Percentiles rank a stretch among this genome's conserved stretches.
These are phyloP conservation scores for Corythucha ciliata DNA, from an alignment of 2,888 invertebrate genomes.

Conservation along the genomic window DNA sequence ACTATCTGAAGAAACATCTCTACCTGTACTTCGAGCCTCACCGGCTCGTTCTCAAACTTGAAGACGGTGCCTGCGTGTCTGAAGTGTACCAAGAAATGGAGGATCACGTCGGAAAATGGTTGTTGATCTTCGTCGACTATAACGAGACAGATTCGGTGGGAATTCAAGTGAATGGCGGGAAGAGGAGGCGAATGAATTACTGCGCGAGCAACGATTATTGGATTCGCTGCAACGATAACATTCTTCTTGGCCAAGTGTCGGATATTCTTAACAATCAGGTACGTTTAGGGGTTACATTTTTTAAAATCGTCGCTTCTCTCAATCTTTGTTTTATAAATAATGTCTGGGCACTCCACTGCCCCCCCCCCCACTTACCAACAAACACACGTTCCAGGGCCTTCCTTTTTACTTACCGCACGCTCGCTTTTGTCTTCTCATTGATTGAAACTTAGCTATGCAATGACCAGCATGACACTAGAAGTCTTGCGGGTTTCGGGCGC, in stretches of 20 bases:
- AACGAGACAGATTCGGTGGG: slow-evolving; percentile 12
- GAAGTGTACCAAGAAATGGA: slow-evolving; percentile 19
- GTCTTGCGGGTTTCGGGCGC: too few relatives aligned
- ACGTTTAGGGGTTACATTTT: too few relatives aligned
- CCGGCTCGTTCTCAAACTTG: slow-evolving; percentile 19
- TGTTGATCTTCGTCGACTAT: slow-evolving; percentile 18
- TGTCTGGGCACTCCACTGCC: too few relatives aligned
- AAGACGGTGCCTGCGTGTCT: slow-evolving; percentile 1
- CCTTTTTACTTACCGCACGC: too few relatives aligned
- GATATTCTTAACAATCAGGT: neutral
- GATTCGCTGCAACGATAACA: slow-evolving; percentile 15
- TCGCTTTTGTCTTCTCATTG: too few relatives aligned
- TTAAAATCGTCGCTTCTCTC: too few relatives aligned
- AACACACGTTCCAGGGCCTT: too few relatives aligned
- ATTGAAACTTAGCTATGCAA: too few relatives aligned
- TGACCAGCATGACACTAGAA: too few relatives aligned
- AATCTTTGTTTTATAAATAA: too few relatives aligned
- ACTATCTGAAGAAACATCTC: slow-evolving; percentile 13
- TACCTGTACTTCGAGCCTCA: slow-evolving; percentile 25
- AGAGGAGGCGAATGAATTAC: slow-evolving; percentile 10
- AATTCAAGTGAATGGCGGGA: slow-evolving; percentile 26
- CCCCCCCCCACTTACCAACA: too few relatives aligned
- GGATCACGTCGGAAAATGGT: slow-evolving; percentile 20
- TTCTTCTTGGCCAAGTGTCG: slow-evolving; percentile 21
- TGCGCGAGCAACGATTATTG: neutral